phyloP scores from a whole-genome alignment of 2,113 vertebrate species.

The Atlantisia rogersi region DNA sequence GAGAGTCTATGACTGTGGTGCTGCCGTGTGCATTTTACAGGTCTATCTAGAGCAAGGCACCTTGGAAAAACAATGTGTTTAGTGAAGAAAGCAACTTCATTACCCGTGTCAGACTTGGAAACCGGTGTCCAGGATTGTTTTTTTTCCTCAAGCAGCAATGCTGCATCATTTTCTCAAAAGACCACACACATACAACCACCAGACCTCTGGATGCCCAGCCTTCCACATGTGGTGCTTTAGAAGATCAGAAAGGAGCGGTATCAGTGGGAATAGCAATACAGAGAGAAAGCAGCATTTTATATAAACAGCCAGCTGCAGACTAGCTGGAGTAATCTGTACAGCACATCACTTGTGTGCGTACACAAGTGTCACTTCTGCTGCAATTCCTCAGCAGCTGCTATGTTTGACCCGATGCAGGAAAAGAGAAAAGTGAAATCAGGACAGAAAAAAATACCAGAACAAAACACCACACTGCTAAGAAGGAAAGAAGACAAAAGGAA shows the following conservation, averaged over 20 bases:
- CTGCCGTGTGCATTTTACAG: neutral
- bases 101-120: neutral
- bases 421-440: neutral
- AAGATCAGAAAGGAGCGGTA: neutral
- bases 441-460: neutral
- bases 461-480: neutral
- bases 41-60: neutral
- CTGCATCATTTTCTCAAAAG: neutral
- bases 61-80: neutral
- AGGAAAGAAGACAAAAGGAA: neutral
- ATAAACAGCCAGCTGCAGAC: neutral
- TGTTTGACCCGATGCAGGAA: neutral
- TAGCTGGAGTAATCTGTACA: neutral
- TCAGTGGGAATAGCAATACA: neutral
- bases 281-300: neutral
- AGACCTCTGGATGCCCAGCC: neutral
- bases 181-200: neutral
- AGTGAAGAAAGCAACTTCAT: neutral
- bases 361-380: neutral
- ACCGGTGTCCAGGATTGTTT: too few relatives aligned
- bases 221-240: neutral
- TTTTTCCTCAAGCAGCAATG: neutral
- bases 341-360: neutral
- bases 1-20: neutral
- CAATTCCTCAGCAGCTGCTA: neutral